phyloP scores from a whole-genome alignment of 2,888 invertebrate species.

The Rhingia campestris region DNA sequence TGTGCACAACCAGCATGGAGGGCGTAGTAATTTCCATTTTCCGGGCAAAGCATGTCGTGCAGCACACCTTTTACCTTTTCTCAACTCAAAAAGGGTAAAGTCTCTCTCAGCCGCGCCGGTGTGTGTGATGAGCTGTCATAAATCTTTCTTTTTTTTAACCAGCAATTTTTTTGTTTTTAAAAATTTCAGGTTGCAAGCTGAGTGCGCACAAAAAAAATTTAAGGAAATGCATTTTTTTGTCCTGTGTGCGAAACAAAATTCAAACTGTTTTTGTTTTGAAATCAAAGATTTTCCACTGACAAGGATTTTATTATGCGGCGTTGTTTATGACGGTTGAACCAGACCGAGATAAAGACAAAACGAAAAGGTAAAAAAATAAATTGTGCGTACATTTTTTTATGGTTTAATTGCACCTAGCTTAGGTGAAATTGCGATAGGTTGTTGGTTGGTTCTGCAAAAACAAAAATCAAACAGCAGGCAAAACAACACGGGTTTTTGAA shows the following conservation, averaged over 20 bases:
- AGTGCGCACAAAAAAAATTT: slow-evolving; percentile 54
- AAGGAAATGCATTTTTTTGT: slow-evolving; percentile 11
- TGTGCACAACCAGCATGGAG: slow-evolving; percentile 33
- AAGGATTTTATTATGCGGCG: slow-evolving; percentile 32
- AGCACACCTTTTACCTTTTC: slow-evolving; percentile 45
- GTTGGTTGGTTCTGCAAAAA: slow-evolving; percentile 6
- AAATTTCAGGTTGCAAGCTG: slow-evolving; percentile 41
- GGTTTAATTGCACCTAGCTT: slow-evolving; percentile 77
- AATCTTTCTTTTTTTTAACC: slow-evolving; percentile 54
- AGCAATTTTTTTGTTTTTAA: slow-evolving; percentile 17
- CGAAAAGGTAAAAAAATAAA: slow-evolving; percentile 60
- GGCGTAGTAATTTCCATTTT: slow-evolving; percentile 65
- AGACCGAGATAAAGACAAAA: slow-evolving; percentile 46
- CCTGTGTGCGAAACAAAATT: slow-evolving; percentile 28
- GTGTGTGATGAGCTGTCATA: slow-evolving; percentile 70
- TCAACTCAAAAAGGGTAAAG: slow-evolving; percentile 58
- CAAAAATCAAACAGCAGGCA: neutral
- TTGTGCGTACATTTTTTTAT: slow-evolving; percentile 79
- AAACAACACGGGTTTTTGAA: neutral
- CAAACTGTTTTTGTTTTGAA: slow-evolving; percentile 69
- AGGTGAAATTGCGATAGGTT: slow-evolving; percentile 52
- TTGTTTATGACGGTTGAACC: slow-evolving; percentile 66
- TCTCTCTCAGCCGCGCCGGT: slow-evolving; percentile 46
- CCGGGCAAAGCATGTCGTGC: slow-evolving; percentile 24
- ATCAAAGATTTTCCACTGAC: slow-evolving; percentile 75